These are phyloP conservation scores for Drosophila buzzatii DNA, from an alignment of 2,888 invertebrate genomes.

Conservation along the genomic window DNA sequence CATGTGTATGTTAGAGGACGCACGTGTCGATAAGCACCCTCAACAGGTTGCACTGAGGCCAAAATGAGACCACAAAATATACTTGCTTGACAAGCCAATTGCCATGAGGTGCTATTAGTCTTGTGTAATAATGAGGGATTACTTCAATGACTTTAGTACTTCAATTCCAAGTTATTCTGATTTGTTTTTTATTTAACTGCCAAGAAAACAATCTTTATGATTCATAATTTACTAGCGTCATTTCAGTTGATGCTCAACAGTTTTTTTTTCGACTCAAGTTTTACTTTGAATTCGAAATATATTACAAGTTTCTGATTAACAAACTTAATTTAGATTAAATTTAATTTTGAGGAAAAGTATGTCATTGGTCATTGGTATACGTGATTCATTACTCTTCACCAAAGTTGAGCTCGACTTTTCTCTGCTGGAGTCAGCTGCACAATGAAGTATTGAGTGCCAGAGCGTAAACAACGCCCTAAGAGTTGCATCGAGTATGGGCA, in stretches of 20 bases:
- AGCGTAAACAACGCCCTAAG: neutral
- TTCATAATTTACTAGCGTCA: neutral
- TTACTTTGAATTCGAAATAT: too few species aligned
- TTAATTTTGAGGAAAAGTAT: neutral
- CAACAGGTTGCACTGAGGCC: slow-evolving; percentile 34
- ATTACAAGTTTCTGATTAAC: neutral
- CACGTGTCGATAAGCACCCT: slow-evolving; percentile 27
- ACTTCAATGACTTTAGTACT: neutral
- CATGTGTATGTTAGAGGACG: neutral
- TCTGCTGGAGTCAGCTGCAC: neutral
- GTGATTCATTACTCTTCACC: too few species aligned
- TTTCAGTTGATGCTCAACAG: neutral
- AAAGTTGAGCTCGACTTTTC: neutral
- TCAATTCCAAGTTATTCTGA: neutral
- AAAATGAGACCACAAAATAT: slow-evolving; percentile 11
- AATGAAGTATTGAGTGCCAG: neutral
- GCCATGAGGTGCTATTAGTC: slow-evolving; percentile 5
- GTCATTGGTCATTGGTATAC: too few species aligned
- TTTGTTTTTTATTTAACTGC: neutral
- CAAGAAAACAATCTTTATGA: too few species aligned
- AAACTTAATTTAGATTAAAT: neutral
- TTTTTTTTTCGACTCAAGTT: too few species aligned
- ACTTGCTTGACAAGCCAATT: slow-evolving; percentile 4
- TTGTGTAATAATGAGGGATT: neutral
- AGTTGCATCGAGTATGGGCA: neutral